Percentiles rank a stretch among this genome's conserved stretches.
phyloP scores from a whole-genome alignment of 2,888 invertebrate genomes.

The Cryptocephalus moraei region DNA sequence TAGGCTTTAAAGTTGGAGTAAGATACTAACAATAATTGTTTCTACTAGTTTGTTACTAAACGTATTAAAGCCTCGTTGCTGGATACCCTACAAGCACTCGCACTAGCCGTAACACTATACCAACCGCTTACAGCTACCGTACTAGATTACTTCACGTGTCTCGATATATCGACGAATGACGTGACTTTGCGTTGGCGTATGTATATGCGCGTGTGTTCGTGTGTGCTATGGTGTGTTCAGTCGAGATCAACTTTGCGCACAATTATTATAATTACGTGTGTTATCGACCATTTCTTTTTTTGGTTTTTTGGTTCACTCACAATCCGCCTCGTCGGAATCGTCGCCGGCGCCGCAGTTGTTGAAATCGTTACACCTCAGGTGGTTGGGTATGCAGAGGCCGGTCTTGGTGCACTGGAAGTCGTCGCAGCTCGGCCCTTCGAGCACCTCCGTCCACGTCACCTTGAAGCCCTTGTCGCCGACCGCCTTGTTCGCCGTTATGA shows the following conservation, averaged over 20 bases:
- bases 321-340: slow-evolving; percentile 65
- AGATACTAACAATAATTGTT: too few species aligned
- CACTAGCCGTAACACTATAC: too few species aligned
- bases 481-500: slow-evolving; percentile 90
- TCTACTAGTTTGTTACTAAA: too few species aligned
- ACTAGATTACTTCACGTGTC: too few species aligned
- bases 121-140: too few species aligned
- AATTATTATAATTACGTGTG: slow-evolving; percentile 1
- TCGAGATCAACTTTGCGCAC: not conserved
- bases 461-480: slow-evolving; percentile 90
- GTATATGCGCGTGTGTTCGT: too few species aligned
- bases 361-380: slow-evolving; percentile 65
- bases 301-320: slow-evolving; percentile 49
- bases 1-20: too few species aligned
- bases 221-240: too few species aligned
- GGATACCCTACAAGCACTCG: too few species aligned
- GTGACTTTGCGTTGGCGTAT: too few species aligned
- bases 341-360: slow-evolving; percentile 79
- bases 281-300: slow-evolving; percentile 8
- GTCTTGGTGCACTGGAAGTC: slow-evolving; percentile 63
- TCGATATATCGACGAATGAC: too few species aligned
- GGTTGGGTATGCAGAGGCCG: slow-evolving; percentile 70
- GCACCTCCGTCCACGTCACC: slow-evolving; percentile 91
- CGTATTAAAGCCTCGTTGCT: too few species aligned
- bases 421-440: slow-evolving; percentile 51